A percentile compares a stretch with the other conserved stretches of the same genome.
Evolutionary conservation across 2,797 vertebrate genomes (phyloP).

Genomic region (Limosa lapponica): DNA sequence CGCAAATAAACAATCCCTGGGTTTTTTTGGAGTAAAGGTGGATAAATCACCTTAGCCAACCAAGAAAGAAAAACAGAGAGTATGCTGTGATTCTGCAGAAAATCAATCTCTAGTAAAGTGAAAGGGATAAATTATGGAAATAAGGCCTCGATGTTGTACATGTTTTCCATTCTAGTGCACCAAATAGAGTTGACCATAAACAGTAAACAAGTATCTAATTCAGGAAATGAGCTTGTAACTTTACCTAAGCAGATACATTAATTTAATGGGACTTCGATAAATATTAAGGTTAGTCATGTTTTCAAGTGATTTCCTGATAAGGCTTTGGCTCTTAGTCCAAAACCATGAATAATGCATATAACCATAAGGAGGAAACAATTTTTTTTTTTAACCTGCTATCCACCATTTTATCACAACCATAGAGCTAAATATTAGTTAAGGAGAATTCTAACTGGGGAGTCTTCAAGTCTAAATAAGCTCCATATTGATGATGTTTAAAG

Average conservation of each 20-base stretch:
- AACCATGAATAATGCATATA: not conserved
- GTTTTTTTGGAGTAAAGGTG: not conserved
- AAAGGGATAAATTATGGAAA: not conserved
- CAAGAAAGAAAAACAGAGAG: not conserved
- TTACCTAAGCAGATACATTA: not conserved
- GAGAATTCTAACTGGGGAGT: not conserved
- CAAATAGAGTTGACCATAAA: not conserved
- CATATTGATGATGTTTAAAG: not conserved
- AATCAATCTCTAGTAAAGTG: not conserved
- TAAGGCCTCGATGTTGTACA: not conserved
- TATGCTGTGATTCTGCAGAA: not conserved
- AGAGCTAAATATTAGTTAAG: not conserved
- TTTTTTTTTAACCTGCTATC: not conserved
- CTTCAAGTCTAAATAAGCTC: not conserved
- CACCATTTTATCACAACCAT: not conserved
- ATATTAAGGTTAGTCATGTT: not conserved
- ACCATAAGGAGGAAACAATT: not conserved
- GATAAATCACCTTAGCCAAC: not conserved
- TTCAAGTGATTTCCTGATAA: not conserved
- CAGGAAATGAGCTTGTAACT: not conserved
- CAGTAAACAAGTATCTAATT: not conserved
- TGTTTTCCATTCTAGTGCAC: not conserved
- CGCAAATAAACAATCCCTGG: not conserved
- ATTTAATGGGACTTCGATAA: not conserved
- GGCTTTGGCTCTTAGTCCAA: not conserved